phyloP scores from a whole-genome alignment of 2,797 vertebrate genomes.

The Brotula barbata region DNA sequence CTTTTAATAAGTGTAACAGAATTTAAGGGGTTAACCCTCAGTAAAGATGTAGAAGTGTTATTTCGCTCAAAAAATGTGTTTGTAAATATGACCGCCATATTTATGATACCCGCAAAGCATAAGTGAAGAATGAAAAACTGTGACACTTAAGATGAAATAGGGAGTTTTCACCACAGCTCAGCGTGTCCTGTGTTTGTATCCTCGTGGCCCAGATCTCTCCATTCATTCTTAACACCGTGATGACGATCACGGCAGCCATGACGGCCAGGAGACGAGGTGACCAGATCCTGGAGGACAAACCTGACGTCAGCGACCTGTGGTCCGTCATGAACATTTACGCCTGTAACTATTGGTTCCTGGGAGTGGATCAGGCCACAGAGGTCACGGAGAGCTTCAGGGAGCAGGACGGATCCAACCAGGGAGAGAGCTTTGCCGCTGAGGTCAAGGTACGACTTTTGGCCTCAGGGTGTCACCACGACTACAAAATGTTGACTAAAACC shows the following conservation, averaged over 20 bases:
- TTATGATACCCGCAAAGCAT: too few relatives aligned
- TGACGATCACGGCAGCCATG: constrained; percentile 90
- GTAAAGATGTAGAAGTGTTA: too few relatives aligned
- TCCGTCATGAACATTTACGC: constrained; percentile 77
- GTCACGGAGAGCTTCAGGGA: constrained; percentile 85
- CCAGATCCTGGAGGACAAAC: constrained; percentile 48
- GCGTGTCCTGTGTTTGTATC: background rate
- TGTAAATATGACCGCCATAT: too few relatives aligned
- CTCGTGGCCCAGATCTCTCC: constrained; percentile 86
- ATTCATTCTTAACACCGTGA: constrained; percentile 93
- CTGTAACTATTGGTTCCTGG: constrained; percentile 92
- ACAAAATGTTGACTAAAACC: too few relatives aligned
- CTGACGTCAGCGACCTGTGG: constrained; percentile 80
- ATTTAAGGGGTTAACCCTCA: too few relatives aligned
- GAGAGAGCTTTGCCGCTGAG: constrained; percentile 80
- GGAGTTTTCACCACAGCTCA: constrained; percentile 1
- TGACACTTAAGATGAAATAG: too few relatives aligned
- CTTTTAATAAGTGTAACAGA: too few relatives aligned
- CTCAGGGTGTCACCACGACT: background rate
- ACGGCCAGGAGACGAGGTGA: constrained; percentile 77
- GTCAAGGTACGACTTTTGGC: constrained; percentile 71
- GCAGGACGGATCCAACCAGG: constrained; percentile 56
- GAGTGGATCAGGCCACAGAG: constrained; percentile 88
- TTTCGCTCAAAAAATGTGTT: too few relatives aligned
- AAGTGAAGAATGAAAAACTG: too few relatives aligned